Evolutionary conservation across 2,113 vertebrate genomes (phyloP).

Genomic region (Seriola rivoliana): DNA sequence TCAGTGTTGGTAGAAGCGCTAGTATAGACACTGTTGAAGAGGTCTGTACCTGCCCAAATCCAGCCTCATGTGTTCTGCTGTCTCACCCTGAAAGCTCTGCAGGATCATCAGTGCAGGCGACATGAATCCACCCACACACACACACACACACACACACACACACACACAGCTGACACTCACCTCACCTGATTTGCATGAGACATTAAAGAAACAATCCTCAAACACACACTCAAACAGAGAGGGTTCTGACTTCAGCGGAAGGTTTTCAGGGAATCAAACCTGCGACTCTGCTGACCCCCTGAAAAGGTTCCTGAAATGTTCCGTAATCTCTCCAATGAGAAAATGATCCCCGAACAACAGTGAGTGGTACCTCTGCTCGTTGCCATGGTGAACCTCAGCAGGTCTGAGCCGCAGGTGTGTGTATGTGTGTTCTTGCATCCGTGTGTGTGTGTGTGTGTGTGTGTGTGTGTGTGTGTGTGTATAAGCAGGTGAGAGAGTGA

Average conservation of each 20-base stretch:
- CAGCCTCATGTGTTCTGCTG: not conserved
- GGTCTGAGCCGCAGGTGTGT: slow-evolving; percentile 40
- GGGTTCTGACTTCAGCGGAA: not conserved
- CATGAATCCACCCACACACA: slow-evolving; percentile 2
- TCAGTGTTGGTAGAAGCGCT: no score
- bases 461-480: not conserved
- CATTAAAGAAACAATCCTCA: not conserved
- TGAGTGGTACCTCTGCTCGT: slow-evolving; percentile 47
- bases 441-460: slow-evolving; percentile 15
- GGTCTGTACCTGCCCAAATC: not conserved
- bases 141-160: not conserved
- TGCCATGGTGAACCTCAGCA: slow-evolving; percentile 69
- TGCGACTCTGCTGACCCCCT: not conserved
- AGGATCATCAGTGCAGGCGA: slow-evolving; percentile 8
- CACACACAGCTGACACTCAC: not conserved
- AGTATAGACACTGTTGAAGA: no score
- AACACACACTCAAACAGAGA: not conserved
- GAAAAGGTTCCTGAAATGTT: slow-evolving; percentile 20
- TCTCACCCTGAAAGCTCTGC: slow-evolving; percentile 4
- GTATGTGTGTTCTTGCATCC: not conserved
- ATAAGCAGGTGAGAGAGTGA: not conserved
- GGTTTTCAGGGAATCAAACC: slow-evolving; percentile 4
- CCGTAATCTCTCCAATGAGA: slow-evolving; percentile 27
- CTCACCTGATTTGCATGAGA: not conserved
- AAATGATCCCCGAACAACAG: slow-evolving; percentile 33